These are phyloP conservation scores for Caenorhabditis remanei DNA, from an alignment of 1,140 invertebrate genomes.

Conservation along the genomic window DNA sequence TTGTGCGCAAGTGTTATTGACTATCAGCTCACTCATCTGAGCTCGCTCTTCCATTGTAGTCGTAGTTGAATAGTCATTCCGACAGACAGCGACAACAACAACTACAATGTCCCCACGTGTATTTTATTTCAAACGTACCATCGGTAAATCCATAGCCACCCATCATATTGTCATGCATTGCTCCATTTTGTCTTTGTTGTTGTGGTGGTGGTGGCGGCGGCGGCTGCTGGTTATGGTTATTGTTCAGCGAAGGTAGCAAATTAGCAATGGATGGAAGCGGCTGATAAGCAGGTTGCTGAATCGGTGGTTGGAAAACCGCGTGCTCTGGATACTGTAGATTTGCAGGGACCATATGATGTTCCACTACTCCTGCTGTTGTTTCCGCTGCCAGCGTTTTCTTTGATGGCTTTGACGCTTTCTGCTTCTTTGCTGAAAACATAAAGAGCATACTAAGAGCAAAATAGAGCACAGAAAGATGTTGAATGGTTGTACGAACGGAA, in stretches of 20 bases:
- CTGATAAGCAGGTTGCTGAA: background rate
- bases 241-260: background rate
- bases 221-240: background rate
- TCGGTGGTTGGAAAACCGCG: background rate
- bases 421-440: conserved; percentile 3
- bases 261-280: background rate
- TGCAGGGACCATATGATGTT: background rate
- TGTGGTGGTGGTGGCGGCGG: background rate
- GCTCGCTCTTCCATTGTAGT: no score
- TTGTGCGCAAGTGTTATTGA: no score
- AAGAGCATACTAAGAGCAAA: background rate
- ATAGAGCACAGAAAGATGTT: background rate
- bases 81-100: no score
- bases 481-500: background rate
- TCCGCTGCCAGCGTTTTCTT: background rate
- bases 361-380: background rate
- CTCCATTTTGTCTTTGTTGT: no score
- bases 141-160: background rate
- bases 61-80: no score
- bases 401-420: background rate
- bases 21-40: no score
- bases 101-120: no score
- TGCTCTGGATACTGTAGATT: background rate
- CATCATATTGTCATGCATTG: background rate
- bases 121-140: background rate